These are phyloP conservation scores for Bothrops jararaca DNA, from an alignment of 2,113 vertebrate species.

Conservation along the genomic window DNA sequence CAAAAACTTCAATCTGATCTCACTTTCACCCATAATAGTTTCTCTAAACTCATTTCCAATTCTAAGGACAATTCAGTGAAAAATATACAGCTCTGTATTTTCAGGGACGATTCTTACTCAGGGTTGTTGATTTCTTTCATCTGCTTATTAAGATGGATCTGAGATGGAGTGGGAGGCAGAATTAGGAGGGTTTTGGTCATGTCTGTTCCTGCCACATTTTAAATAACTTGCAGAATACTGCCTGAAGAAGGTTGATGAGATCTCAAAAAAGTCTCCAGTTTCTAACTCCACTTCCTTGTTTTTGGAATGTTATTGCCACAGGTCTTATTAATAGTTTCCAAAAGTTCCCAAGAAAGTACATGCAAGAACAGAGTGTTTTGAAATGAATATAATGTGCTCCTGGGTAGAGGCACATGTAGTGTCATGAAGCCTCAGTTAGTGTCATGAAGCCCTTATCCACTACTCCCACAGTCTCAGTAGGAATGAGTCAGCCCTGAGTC, in stretches of 20 bases:
- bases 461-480: background rate
- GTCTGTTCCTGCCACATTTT: background rate
- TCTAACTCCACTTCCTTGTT: background rate
- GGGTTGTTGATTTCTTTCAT: background rate
- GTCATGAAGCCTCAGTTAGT: background rate
- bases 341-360: background rate
- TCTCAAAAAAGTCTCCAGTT: background rate
- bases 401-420: background rate
- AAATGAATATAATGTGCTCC: background rate
- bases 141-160: background rate
- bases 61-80: background rate
- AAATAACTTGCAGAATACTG: background rate
- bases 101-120: background rate
- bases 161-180: background rate
- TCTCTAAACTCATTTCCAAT: background rate
- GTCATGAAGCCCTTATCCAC: background rate
- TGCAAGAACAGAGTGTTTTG: background rate
- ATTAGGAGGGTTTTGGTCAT: background rate
- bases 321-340: background rate
- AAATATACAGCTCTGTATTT: background rate
- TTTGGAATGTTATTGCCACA: background rate
- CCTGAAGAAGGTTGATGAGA: background rate
- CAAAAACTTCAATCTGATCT: background rate
- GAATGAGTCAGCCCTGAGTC: background rate
- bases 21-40: background rate